A percentile compares a stretch with the other conserved stretches of the same genome.
These are phyloP conservation scores for Sitodiplosis mosellana DNA, from an alignment of 1,140 invertebrate species.

Conservation along the genomic window DNA sequence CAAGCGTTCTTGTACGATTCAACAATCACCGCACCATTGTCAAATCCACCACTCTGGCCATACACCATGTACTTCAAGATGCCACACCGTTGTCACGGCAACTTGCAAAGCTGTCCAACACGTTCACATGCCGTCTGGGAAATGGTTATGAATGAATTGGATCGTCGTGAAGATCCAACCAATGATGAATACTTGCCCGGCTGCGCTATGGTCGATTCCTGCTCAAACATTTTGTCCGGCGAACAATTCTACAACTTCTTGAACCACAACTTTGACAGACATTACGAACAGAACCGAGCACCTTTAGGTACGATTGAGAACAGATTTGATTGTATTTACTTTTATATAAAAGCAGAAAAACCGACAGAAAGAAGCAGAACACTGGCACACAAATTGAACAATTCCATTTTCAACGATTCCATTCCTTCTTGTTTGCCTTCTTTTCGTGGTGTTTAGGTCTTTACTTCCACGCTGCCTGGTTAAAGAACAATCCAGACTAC, in stretches of 20 bases:
- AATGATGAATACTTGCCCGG: slow-evolving; percentile 84
- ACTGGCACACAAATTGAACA: too few species aligned
- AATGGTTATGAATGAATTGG: slow-evolving; percentile 94
- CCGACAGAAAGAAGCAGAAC: too few species aligned
- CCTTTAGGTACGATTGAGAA: slow-evolving; percentile 32
- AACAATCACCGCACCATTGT: slow-evolving; percentile 81
- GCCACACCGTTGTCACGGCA: slow-evolving; percentile 87
- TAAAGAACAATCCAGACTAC: slow-evolving; percentile 88
- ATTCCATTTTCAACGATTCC: too few species aligned
- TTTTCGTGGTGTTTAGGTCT: slow-evolving; percentile 34
- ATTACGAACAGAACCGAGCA: slow-evolving; percentile 85
- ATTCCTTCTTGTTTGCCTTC: too few species aligned
- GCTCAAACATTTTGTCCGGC: slow-evolving; percentile 80
- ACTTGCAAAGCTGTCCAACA: slow-evolving; percentile 81
- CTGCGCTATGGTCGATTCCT: slow-evolving; percentile 92
- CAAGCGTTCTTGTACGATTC: slow-evolving; percentile 92
- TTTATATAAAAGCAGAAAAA: too few species aligned
- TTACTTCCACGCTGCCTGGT: slow-evolving; percentile 91
- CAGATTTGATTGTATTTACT: too few species aligned
- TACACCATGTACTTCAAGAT: slow-evolving; percentile 96
- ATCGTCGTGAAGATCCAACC: slow-evolving; percentile 75
- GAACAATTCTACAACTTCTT: slow-evolving; percentile 94
- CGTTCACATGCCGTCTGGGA: slow-evolving; percentile 88
- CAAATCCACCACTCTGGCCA: slow-evolving; percentile 86
- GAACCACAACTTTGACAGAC: slow-evolving; percentile 88